Evolutionary conservation across 2,113 vertebrate genomes (phyloP).

Genomic region (Pygoscelis antarcticus): DNA sequence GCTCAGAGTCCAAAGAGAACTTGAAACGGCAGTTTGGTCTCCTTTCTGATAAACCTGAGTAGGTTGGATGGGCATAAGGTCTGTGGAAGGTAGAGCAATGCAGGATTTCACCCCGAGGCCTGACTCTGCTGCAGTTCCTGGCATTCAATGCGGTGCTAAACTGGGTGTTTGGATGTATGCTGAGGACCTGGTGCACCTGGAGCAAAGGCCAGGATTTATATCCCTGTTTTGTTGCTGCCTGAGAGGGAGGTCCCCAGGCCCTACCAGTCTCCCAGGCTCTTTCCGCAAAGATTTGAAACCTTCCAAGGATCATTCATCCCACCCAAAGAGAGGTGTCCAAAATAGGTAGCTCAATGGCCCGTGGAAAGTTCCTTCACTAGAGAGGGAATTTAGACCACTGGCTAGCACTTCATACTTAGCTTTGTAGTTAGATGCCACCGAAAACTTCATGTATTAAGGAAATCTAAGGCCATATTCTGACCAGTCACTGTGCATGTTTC

Average conservation of each 20-base stretch:
- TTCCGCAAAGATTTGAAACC: not conserved
- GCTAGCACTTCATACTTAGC: not conserved
- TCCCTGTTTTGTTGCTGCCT: not conserved
- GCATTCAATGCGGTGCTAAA: not conserved
- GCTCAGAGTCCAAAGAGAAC: constrained; percentile 22
- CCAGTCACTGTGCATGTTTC: not conserved
- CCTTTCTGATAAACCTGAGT: constrained; percentile 59
- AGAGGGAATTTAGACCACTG: not conserved
- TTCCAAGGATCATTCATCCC: not conserved
- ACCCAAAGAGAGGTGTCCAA: not conserved
- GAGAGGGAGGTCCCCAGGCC: not conserved
- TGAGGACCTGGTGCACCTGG: not conserved
- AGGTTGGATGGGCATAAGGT: not conserved
- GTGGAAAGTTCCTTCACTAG: not conserved
- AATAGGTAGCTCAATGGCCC: not conserved
- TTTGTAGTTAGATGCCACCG: not conserved
- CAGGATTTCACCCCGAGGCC: not conserved
- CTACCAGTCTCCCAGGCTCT: not conserved
- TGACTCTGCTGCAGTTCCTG: constrained; percentile 12
- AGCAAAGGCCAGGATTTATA: not conserved
- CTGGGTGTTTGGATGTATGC: not conserved
- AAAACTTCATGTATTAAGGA: not conserved
- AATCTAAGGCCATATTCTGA: not conserved
- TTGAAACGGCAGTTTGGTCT: not conserved
- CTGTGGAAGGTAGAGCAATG: not conserved